These are phyloP conservation scores for Eubucco bourcierii DNA, from an alignment of 2,113 vertebrate species.

Conservation along the genomic window DNA sequence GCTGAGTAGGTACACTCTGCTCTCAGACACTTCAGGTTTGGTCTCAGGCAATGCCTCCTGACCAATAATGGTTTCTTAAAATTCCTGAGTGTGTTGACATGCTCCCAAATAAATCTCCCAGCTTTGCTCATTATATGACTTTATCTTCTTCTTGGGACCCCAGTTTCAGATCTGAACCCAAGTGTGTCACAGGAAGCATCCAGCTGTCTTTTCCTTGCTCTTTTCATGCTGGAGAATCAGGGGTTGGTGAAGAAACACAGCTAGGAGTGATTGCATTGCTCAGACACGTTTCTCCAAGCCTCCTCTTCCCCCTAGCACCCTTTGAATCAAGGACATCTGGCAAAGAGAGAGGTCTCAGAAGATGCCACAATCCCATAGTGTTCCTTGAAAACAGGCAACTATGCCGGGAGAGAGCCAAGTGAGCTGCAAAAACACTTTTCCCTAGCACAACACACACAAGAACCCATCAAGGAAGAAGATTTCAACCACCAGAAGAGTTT, in stretches of 20 bases:
- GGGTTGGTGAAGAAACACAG: neutral
- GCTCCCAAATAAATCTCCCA: neutral
- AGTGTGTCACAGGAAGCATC: neutral
- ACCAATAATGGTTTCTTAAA: neutral
- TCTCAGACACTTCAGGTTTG: neutral
- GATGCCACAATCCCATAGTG: neutral
- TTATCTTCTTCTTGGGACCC: neutral
- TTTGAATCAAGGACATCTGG: neutral
- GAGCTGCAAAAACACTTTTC: neutral
- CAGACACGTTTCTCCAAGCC: accelerated
- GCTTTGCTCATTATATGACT: neutral
- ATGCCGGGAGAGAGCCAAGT: neutral
- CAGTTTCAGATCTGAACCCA: neutral
- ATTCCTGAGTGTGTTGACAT: neutral
- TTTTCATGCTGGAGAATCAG: neutral
- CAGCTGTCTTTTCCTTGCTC: neutral
- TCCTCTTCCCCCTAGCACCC: neutral
- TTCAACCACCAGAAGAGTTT: neutral
- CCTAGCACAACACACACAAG: accelerated
- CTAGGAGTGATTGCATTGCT: neutral
- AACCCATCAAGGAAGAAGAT: neutral
- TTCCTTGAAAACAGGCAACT: neutral
- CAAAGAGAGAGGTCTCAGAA: neutral
- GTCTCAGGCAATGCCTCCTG: neutral
- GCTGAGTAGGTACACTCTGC: neutral